phyloP scores from a whole-genome alignment of 2,113 vertebrate genomes.

The Strix aluco region DNA sequence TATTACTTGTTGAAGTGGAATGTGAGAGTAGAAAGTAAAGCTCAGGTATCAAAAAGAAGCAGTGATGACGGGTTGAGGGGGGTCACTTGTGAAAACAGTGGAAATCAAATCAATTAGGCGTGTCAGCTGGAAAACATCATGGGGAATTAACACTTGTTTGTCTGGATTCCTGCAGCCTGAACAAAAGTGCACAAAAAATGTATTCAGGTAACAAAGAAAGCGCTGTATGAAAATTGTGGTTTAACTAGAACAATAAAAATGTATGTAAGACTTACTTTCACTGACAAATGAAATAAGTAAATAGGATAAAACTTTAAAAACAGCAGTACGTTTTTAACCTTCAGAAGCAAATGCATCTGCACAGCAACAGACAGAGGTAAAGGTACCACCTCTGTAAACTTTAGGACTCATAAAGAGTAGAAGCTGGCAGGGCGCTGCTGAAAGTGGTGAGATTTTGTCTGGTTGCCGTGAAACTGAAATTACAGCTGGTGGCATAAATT shows the following conservation, averaged over 20 bases:
- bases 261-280: neutral
- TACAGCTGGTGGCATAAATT: constrained; percentile 37
- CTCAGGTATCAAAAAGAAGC: constrained; percentile 61
- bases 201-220: constrained; percentile 36
- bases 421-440: neutral
- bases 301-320: neutral
- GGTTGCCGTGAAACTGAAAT: constrained; percentile 7
- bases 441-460: neutral
- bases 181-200: neutral
- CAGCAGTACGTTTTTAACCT: neutral
- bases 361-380: neutral
- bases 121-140: constrained; percentile 71
- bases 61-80: constrained; percentile 49
- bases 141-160: constrained; percentile 55
- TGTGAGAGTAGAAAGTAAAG: constrained; percentile 59
- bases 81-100: constrained; percentile 68
- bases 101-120: constrained; percentile 71
- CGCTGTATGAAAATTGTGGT: neutral
- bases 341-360: constrained; percentile 9
- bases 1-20: constrained; percentile 69
- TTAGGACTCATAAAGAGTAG: neutral
- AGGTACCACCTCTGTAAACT: neutral
- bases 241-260: neutral
- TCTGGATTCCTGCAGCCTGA: constrained; percentile 50
- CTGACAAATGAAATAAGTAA: neutral